Percentiles rank a stretch among this genome's conserved stretches.
These are phyloP conservation scores for Steromphala cineraria DNA, from an alignment of 2,888 invertebrate species.

Conservation along the genomic window DNA sequence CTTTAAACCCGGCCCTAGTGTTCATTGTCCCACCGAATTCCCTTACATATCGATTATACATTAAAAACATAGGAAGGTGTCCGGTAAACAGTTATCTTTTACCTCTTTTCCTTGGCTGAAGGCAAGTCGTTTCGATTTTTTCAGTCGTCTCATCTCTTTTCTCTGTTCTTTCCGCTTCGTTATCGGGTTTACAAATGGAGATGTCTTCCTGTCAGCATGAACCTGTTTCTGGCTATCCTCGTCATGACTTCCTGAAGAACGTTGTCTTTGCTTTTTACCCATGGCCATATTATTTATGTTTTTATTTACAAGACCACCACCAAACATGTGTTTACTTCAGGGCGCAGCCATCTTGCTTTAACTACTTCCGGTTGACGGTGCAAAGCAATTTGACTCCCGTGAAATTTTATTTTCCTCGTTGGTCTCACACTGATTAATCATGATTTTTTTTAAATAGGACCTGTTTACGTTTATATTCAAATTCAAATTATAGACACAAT, in stretches of 20 bases:
- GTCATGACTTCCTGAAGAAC: background rate
- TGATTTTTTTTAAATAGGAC: too few relatives aligned
- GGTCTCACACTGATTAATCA: too few relatives aligned
- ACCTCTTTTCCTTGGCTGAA: slow-evolving; percentile 74
- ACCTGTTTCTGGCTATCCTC: background rate
- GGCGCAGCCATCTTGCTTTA: slow-evolving; percentile 41
- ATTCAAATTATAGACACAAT: too few relatives aligned
- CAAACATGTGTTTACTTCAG: slow-evolving; percentile 16
- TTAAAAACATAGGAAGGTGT: too few relatives aligned
- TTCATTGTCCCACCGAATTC: too few relatives aligned
- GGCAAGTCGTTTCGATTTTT: slow-evolving; percentile 80
- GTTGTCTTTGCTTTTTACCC: slow-evolving; percentile 25
- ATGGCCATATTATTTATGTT: background rate
- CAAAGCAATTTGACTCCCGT: background rate
- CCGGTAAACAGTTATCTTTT: slow-evolving; percentile 23
- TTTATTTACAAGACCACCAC: background rate
- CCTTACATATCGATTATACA: too few relatives aligned
- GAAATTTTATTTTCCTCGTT: background rate
- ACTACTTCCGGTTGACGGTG: background rate
- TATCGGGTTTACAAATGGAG: background rate
- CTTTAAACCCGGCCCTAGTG: too few relatives aligned
- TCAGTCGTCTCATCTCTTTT: slow-evolving; percentile 83
- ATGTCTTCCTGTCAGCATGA: background rate
- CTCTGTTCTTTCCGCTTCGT: slow-evolving; percentile 68
- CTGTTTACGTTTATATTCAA: too few relatives aligned